Evolutionary conservation across 1,140 invertebrate genomes (phyloP).

Genomic region (Neodiprion pinetum): DNA sequence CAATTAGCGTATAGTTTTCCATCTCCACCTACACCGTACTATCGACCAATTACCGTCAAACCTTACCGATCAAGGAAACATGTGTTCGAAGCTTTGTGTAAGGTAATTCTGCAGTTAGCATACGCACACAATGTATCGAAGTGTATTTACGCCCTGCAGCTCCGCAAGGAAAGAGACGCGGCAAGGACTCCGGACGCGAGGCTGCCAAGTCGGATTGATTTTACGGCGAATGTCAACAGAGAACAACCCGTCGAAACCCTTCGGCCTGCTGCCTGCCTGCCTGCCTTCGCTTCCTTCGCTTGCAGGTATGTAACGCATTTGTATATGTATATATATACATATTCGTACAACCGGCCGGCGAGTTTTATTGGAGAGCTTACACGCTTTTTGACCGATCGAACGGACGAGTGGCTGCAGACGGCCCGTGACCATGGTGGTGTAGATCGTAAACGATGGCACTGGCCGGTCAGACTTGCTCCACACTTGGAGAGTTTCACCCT

Average conservation of each 20-base stretch:
- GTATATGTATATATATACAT: background rate
- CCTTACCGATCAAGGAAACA: too few species aligned
- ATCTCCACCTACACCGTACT: too few species aligned
- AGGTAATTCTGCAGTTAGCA: too few species aligned
- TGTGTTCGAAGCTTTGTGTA: too few species aligned
- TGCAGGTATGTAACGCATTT: background rate
- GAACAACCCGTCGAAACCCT: background rate
- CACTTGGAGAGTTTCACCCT: background rate
- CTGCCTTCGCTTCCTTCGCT: background rate
- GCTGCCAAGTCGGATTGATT: background rate
- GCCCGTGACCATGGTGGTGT: background rate
- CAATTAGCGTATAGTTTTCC: too few species aligned
- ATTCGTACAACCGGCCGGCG: constrained; percentile 12
- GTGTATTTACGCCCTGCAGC: too few species aligned
- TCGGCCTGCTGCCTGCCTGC: background rate
- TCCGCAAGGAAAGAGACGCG: too few species aligned
- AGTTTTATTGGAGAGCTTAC: constrained; percentile 30
- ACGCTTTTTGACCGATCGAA: constrained; percentile 12
- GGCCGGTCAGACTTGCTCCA: too few species aligned
- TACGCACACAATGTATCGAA: too few species aligned
- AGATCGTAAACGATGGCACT: too few species aligned
- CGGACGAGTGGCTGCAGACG: background rate
- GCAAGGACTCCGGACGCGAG: background rate
- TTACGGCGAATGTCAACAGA: background rate
- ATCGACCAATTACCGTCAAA: too few species aligned